Base-by-base conservation (phyloP, 2,888 invertebrate genomes). In the Microchrysa polita region DNA sequence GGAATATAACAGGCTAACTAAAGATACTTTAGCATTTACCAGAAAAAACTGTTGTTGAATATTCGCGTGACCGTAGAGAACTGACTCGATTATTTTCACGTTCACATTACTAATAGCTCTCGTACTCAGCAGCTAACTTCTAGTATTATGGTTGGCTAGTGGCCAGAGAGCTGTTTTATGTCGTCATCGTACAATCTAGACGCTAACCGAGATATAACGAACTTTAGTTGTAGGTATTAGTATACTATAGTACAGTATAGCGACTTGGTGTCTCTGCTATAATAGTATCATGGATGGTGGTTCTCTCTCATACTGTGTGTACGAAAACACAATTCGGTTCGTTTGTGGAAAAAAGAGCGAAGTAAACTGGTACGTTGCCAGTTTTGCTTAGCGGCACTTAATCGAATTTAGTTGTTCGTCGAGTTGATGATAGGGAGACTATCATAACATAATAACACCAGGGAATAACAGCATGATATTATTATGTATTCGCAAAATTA, bases 1-100 rank as follows among this genome's bases (percentile, higher is more conserved):
- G 7, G 7, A 34, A 34, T n/a, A n/a, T n/a, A n/a, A n/a, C n/a
- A n/a, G n/a, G n/a, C 27, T 34, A 34, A 34, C 27, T 34, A 7
- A 5, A 34, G 27, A 34, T 5, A 34, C 27, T 34, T 7, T 34
- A 34, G 27, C 7, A 34, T 34, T 34, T 34, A 34, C 27, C 7
- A 5, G 27, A 34, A 5, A 34, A n/a, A 9, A 9, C 42, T 42
- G 53, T 55, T 69, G 69, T 69, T 69, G 55, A 57, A 40, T 69
- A 69, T 69, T 69, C 69, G 69, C 69, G 69, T 69, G 69, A 57
- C 69, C 40, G 5, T 69, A 57, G 40, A 20, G 55, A 69, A 69
- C 67, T 53, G 67, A 67, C 52, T 57, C 18, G 57, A 57, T 34
- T 69, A 12, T 69, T 34, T 34, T 44, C 22, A 48, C n/a, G 1